Evolutionary conservation across 1,140 invertebrate genomes (phyloP).

Genomic region (Babylonia areolata): DNA sequence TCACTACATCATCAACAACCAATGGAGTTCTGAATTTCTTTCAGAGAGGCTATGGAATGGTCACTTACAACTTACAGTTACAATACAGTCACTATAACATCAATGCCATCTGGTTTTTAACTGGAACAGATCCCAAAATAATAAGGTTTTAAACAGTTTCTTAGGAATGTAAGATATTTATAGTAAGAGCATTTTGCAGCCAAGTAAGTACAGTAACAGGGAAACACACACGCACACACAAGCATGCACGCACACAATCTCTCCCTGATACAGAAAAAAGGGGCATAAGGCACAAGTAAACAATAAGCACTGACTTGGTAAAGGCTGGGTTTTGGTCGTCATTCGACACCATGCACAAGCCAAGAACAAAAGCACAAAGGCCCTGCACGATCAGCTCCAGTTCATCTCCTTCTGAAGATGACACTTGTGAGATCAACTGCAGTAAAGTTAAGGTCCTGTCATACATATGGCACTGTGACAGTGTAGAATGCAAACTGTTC

Average conservation of each 20-base stretch:
- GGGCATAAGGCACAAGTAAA: background rate
- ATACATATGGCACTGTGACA: background rate
- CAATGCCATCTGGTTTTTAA: too few relatives aligned
- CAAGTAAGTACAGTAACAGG: too few relatives aligned
- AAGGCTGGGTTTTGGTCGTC: constrained; percentile 89
- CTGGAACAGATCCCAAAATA: too few relatives aligned
- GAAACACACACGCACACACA: constrained; percentile 15
- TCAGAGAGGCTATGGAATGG: too few relatives aligned
- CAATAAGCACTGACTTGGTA: constrained; percentile 77
- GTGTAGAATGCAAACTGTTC: too few relatives aligned
- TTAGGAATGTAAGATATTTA: background rate
- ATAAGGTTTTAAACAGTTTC: too few relatives aligned
- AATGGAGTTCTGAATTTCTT: too few relatives aligned
- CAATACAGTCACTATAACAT: too few relatives aligned
- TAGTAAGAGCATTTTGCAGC: too few relatives aligned
- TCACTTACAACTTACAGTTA: too few relatives aligned
- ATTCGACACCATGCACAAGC: constrained; percentile 94
- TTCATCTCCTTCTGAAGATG: constrained; percentile 82
- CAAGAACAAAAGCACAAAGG: constrained; percentile 95
- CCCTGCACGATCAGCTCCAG: constrained; percentile 92
- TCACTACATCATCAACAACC: too few relatives aligned
- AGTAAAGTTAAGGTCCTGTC: constrained; percentile 59
- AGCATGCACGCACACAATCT: background rate
- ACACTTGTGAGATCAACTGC: constrained; percentile 76
- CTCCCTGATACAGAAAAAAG: background rate